Evolutionary conservation across 2,888 invertebrate genomes (phyloP).

Genomic region (Nezara viridula): DNA sequence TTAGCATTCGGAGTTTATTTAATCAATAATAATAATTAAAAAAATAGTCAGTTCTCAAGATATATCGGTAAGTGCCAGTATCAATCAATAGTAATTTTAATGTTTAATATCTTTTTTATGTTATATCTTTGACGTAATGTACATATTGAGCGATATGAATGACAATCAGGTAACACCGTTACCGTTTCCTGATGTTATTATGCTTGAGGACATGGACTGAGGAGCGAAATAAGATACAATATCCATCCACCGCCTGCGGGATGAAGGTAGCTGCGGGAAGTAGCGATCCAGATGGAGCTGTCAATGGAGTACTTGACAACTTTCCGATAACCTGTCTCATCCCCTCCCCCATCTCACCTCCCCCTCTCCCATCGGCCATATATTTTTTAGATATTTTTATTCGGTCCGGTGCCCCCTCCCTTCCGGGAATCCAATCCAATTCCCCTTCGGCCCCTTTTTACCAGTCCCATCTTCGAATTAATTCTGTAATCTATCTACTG

Average conservation of each 20-base stretch:
- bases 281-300: slow-evolving; percentile 1
- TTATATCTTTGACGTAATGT: too few relatives aligned
- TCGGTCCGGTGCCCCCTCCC: not conserved
- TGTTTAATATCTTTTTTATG: too few relatives aligned
- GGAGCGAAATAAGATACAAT: not conserved
- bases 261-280: not conserved
- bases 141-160: too few relatives aligned
- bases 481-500: not conserved
- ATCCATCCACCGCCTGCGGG: not conserved
- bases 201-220: not conserved
- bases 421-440: not conserved
- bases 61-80: too few relatives aligned
- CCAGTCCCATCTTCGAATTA: not conserved
- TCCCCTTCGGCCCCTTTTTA: not conserved
- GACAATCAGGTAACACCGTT: too few relatives aligned
- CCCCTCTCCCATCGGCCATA: not conserved
- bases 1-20: too few relatives aligned
- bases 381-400: slow-evolving; percentile 24
- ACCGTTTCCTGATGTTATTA: not conserved
- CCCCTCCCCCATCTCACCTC: too few relatives aligned
- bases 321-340: not conserved
- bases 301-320: slow-evolving; percentile 18
- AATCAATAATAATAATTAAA: too few relatives aligned
- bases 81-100: too few relatives aligned
- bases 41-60: too few relatives aligned